Evolutionary conservation across 2,113 vertebrate genomes (phyloP).

Genomic region (Symphodus melops): DNA sequence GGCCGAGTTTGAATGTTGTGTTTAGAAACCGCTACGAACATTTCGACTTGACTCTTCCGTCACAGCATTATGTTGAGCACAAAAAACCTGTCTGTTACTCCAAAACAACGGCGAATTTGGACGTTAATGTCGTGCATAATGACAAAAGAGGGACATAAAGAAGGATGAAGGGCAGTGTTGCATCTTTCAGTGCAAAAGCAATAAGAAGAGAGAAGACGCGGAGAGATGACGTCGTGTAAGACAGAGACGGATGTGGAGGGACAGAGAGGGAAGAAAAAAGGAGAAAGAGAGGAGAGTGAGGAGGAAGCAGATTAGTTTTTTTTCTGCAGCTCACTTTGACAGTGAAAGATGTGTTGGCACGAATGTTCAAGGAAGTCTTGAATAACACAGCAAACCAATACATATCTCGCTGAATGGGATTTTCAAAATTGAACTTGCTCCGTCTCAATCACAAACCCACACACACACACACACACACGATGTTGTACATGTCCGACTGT

Average conservation of each 20-base stretch:
- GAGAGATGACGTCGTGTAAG: constrained; percentile 17
- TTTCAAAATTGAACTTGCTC: constrained; percentile 60
- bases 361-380: constrained; percentile 74
- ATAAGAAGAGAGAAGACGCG: not conserved
- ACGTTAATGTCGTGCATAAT: too few species aligned
- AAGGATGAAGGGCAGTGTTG: constrained; percentile 17
- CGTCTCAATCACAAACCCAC: constrained; percentile 18
- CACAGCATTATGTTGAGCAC: too few species aligned
- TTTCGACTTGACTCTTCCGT: too few species aligned
- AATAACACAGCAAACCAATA: constrained; percentile 66
- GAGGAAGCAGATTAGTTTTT: constrained; percentile 69
- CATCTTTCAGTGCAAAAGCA: too few species aligned
- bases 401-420: constrained; percentile 74
- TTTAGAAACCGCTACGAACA: too few species aligned
- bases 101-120: too few species aligned
- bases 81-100: too few species aligned
- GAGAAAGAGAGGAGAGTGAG: constrained; percentile 35
- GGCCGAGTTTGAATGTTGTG: too few species aligned
- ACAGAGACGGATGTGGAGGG: constrained; percentile 61
- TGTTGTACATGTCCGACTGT: constrained; percentile 74
- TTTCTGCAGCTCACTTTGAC: constrained; percentile 66
- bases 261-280: constrained; percentile 39
- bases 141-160: not conserved
- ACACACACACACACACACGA: too few species aligned
- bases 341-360: constrained; percentile 68